Evolutionary conservation across 1,140 invertebrate genomes (phyloP).

Genomic region (Neocloeon triangulifer): DNA sequence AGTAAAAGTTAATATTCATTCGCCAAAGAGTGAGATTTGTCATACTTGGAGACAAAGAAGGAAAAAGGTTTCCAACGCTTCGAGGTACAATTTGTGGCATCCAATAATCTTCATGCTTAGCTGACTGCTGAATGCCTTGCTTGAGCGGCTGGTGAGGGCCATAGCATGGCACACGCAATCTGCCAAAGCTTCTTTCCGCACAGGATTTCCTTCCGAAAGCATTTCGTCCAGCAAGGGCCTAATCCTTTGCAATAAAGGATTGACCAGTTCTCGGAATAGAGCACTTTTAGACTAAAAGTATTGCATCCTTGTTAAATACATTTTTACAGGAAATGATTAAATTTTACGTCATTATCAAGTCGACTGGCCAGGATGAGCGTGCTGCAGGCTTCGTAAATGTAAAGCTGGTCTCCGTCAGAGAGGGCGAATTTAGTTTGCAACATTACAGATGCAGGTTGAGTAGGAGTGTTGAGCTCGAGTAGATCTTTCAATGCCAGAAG

Average conservation of each 20-base stretch:
- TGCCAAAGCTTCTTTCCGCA: constrained; percentile 16
- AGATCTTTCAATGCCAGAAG: constrained; percentile 24
- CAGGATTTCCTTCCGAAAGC: constrained; percentile 15
- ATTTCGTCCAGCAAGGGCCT: constrained; percentile 11
- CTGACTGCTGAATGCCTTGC: constrained; percentile 31
- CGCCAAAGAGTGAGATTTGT: neutral
- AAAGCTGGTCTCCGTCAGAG: constrained; percentile 30
- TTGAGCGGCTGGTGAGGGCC: constrained; percentile 25
- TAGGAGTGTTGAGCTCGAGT: constrained; percentile 19
- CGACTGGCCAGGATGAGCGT: constrained; percentile 25
- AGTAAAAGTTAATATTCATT: neutral
- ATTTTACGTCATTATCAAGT: constrained; percentile 18
- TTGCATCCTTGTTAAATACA: neutral
- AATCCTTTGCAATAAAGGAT: constrained; percentile 12
- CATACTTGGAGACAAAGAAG: constrained; percentile 21
- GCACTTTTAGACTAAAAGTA: constrained; percentile 9
- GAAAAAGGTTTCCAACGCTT: constrained; percentile 27
- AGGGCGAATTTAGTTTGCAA: too few species aligned
- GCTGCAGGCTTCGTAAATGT: constrained; percentile 30
- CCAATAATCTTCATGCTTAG: constrained; percentile 27
- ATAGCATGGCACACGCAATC: constrained; percentile 24
- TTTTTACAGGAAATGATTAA: constrained; percentile 2
- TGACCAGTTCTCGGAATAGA: constrained; percentile 11
- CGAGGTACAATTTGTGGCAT: constrained; percentile 23
- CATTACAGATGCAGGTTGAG: too few species aligned